Conservation (phyloP, 2,888 invertebrate genomes). For the Campaea margaritaria region DNA sequence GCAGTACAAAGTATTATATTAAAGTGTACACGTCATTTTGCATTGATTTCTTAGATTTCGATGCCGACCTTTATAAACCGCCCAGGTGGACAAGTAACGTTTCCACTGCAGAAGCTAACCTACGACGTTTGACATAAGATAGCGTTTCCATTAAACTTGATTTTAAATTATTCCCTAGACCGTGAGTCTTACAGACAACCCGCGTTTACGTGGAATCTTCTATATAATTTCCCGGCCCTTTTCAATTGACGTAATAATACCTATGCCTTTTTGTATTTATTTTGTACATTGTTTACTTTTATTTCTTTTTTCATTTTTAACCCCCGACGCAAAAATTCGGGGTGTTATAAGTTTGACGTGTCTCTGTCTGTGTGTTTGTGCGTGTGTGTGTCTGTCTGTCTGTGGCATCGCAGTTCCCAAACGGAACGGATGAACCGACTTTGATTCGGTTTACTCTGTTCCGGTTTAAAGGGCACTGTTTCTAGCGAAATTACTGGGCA, state of each 20-base stretch:
- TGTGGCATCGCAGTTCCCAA: too few relatives aligned
- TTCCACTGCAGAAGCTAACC: neutral
- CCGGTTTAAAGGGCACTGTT: too few relatives aligned
- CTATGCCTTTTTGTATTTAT: slow-evolving; percentile 7
- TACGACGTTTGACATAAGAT: neutral
- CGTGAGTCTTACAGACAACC: slow-evolving; percentile 19
- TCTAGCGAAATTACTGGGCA: too few relatives aligned
- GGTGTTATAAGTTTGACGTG: too few relatives aligned
- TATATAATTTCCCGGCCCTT: slow-evolving; percentile 22
- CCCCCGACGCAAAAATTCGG: too few relatives aligned
- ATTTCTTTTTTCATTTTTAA: neutral
- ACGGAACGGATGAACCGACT: too few relatives aligned
- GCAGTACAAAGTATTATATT: too few relatives aligned
- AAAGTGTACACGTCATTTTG: too few relatives aligned
- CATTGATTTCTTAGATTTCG: neutral
- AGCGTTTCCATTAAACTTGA: neutral
- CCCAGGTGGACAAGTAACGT: neutral
- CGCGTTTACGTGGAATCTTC: slow-evolving; percentile 17
- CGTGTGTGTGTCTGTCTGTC: too few relatives aligned
- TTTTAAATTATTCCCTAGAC: neutral
- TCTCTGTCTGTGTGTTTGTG: too few relatives aligned
- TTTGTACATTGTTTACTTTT: slow-evolving; percentile 4
- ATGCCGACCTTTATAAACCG: neutral
- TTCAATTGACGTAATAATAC: slow-evolving; percentile 14
- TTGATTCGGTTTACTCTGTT: too few relatives aligned